Percentiles rank a stretch among this genome's conserved stretches.
These are phyloP conservation scores for Amorpha juglandis DNA, from an alignment of 2,888 invertebrate species.

Conservation along the genomic window DNA sequence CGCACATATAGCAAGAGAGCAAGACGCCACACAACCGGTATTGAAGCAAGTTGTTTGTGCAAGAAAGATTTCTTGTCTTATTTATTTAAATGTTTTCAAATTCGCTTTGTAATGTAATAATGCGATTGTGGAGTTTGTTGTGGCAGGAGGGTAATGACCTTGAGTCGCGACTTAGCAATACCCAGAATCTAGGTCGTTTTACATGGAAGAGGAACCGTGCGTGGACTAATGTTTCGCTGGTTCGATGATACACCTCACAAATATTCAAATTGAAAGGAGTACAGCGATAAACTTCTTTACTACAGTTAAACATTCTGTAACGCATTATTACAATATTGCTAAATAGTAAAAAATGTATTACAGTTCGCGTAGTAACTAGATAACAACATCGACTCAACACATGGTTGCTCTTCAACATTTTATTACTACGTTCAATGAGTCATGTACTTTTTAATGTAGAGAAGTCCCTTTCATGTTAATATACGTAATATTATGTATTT, in stretches of 20 bases:
- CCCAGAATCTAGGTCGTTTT: constrained; percentile 53
- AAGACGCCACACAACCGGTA: constrained; percentile 62
- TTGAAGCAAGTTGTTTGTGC: constrained; percentile 74
- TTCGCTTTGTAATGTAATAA: constrained; percentile 73
- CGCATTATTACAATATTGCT: background rate
- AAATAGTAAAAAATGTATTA: background rate
- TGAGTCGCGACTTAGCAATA: constrained; percentile 62
- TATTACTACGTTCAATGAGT: background rate
- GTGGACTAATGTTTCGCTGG: background rate
- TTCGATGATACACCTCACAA: constrained; percentile 1
- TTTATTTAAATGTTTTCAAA: constrained; percentile 78
- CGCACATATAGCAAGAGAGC: constrained; percentile 53
- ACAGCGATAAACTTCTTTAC: background rate
- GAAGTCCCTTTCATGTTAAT: background rate
- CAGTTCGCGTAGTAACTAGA: background rate
- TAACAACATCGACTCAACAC: background rate
- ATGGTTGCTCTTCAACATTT: background rate
- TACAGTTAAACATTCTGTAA: background rate
- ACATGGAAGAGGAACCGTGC: background rate
- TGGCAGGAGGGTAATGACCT: constrained; percentile 74
- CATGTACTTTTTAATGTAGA: background rate
- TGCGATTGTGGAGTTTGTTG: constrained; percentile 61
- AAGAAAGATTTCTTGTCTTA: constrained; percentile 76
- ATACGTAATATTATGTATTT: too few species aligned
- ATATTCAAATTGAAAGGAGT: constrained; percentile 11